Evolutionary conservation across 2,888 invertebrate genomes (phyloP), one percentile per base, ranked within the genome.

Genomic region (Argyra leucocephala): DNA sequence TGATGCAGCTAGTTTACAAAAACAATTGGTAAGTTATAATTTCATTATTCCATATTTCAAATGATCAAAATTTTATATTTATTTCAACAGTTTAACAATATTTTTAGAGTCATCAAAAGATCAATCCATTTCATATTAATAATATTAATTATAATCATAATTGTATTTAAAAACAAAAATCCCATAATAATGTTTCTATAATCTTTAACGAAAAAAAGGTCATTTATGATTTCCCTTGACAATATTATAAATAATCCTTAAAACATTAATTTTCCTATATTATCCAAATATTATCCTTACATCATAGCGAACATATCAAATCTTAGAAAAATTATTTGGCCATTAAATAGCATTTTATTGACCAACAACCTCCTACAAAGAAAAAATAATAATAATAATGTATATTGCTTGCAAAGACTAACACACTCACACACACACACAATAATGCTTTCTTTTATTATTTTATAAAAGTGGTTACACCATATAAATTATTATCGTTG

Each of bases 1-100:
- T 4, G 93, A 92, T 78, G 84, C 89, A 57, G 85, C 86, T 31
- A 86, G 87, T 18, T 81, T 91, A 65, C 85, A 89, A 67, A 90
- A 90, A 77, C 90, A 91, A 82, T 88, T 90, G 85, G 91, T 90
- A 80, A 79, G 80, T 73, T 10, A n/a, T n/a, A 61, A 24, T 22
- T 31, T 31, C 12, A 6, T 26, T 26, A 26, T 26, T n/a, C n/a
- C n/a, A n/a, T n/a, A n/a, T n/a, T n/a, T n/a, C n/a, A n/a, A n/a
- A n/a, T n/a, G n/a, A n/a, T n/a, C n/a, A n/a, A n/a, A n/a, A n/a
- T n/a, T n/a, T n/a, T n/a, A n/a, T n/a, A n/a, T n/a, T n/a, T n/a
- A n/a, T n/a, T n/a, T n/a, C n/a, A n/a, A n/a, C n/a, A n/a, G n/a
- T n/a, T n/a, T n/a, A n/a, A n/a, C n/a, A 26, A 31, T 31, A 4